Conservation (phyloP, 2,888 invertebrate genomes). For the Caenorhabditis parvicauda region DNA sequence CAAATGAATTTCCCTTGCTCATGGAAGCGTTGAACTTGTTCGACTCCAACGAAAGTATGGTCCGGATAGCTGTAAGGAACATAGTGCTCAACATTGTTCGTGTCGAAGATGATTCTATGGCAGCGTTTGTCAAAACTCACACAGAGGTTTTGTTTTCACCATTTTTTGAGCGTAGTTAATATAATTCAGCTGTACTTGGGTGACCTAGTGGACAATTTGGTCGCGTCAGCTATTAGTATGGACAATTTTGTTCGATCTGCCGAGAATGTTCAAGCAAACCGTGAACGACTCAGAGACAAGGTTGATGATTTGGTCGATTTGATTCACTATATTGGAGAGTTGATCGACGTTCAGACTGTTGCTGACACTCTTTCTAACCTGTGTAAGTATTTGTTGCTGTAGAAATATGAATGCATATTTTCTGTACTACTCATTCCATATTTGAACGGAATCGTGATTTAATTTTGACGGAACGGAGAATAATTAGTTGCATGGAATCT, state of each 20-base stretch:
- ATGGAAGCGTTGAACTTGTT: conserved; percentile 99
- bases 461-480: no score
- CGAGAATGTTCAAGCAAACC: conserved; percentile 78
- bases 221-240: conserved; percentile 91
- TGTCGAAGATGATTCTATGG: conserved; percentile 61
- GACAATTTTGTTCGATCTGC: conserved; percentile 85
- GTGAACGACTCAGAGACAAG: conserved; percentile 53
- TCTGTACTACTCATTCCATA: no score
- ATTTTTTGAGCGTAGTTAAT: background rate
- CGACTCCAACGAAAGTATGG: conserved; percentile 98
- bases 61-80: conserved; percentile 91
- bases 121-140: conserved; percentile 44
- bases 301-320: conserved; percentile 79
- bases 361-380: conserved; percentile 27
- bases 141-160: conserved; percentile 24
- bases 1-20: conserved; percentile 96
- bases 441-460: no score
- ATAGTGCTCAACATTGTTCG: conserved; percentile 91
- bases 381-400: conserved; percentile 4
- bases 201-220: conserved; percentile 97
- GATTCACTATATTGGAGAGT: conserved; percentile 43
- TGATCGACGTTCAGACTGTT: conserved; percentile 32
- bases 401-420: background rate
- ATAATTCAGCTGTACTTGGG: conserved; percentile 97
- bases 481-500: no score